phyloP scores from a whole-genome alignment of 2,888 invertebrate genomes.

The Cryptus armator region DNA sequence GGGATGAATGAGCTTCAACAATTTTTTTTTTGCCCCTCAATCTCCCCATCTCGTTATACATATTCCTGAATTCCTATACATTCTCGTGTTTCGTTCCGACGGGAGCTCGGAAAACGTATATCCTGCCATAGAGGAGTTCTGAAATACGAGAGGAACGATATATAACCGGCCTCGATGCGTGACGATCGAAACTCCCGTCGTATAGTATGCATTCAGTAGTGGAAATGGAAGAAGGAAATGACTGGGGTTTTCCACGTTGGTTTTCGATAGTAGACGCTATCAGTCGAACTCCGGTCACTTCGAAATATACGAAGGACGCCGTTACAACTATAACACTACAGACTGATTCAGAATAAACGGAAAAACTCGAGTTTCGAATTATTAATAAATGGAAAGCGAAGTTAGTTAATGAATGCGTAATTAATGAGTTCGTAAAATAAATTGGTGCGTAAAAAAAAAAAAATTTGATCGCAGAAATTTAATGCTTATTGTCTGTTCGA shows the following conservation, averaged over 20 bases:
- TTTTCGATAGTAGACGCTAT: conserved; percentile 46
- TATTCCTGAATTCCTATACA: conserved; percentile 21
- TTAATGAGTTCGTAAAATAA: background rate
- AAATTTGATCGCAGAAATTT: too few relatives aligned
- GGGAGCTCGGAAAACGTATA: background rate
- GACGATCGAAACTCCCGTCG: conserved; percentile 5
- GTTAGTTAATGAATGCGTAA: background rate
- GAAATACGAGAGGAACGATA: conserved; percentile 30
- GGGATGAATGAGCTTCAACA: conserved; percentile 67
- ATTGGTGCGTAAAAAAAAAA: too few relatives aligned
- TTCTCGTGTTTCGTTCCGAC: background rate
- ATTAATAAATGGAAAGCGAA: background rate
- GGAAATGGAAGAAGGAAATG: conserved; percentile 35
- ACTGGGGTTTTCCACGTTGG: conserved; percentile 38
- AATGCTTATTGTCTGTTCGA: too few relatives aligned
- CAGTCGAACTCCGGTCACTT: conserved; percentile 57
- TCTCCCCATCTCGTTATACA: conserved; percentile 31
- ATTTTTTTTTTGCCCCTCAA: conserved; percentile 21
- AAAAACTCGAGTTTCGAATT: background rate
- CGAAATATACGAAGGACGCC: conserved; percentile 11
- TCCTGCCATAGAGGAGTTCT: conserved; percentile 15
- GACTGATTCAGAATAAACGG: background rate
- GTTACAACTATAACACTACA: background rate
- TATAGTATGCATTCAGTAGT: background rate
- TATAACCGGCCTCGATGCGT: conserved; percentile 17